phyloP scores from a whole-genome alignment of 2,113 vertebrate species.

The Cynoglossus semilaevis region DNA sequence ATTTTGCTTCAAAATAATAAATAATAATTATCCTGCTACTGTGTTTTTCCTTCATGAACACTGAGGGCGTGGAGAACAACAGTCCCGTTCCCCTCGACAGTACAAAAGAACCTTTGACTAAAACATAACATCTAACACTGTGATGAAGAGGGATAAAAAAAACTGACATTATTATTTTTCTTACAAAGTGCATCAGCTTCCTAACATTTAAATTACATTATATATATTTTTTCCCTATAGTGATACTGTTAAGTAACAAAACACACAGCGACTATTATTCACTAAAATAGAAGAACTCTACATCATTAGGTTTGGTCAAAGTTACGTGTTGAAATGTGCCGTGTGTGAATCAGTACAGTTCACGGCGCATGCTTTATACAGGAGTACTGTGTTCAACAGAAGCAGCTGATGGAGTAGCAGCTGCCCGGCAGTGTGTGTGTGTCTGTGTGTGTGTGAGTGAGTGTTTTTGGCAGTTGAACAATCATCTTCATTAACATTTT shows the following conservation, averaged over 20 bases:
- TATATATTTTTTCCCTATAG: too few species aligned
- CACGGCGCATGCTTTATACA: conserved; percentile 44
- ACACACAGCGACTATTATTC: conserved; percentile 9
- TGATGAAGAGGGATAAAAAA: too few species aligned
- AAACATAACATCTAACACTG: too few species aligned
- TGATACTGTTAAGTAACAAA: too few species aligned
- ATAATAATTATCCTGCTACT: too few species aligned
- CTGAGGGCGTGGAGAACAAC: too few species aligned
- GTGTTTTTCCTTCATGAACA: too few species aligned
- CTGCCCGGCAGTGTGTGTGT: conserved; percentile 62
- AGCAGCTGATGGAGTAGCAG: conserved; percentile 18
- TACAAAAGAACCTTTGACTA: too few species aligned
- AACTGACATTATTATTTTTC: conserved; percentile 5
- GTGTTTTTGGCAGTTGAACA: conserved; percentile 37
- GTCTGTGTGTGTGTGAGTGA: conserved; percentile 14
- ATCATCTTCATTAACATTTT: background rate
- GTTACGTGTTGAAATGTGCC: conserved; percentile 21
- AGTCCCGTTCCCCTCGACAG: too few species aligned
- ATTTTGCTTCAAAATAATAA: too few species aligned
- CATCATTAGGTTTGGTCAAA: conserved; percentile 19
- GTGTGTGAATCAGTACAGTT: conserved; percentile 25
- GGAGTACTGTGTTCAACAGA: conserved; percentile 3
- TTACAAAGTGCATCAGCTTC: conserved; percentile 53
- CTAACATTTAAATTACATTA: conserved; percentile 25
- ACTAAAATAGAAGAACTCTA: conserved; percentile 31